These are phyloP conservation scores for Autographa pulchrina DNA, from an alignment of 2,888 invertebrate species.

Conservation along the genomic window DNA sequence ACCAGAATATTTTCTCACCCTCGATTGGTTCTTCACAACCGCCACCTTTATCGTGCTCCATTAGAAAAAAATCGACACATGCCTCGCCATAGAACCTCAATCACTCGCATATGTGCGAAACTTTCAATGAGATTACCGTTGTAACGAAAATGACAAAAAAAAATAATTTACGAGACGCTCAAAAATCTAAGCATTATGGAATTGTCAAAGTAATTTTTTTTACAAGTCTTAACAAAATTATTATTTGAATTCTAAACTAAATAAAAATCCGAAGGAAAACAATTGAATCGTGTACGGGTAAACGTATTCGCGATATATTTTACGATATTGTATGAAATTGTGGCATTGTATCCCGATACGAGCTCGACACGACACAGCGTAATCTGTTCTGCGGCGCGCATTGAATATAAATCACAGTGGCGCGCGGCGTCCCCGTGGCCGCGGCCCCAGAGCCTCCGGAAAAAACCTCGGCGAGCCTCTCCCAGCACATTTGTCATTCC, in stretches of 20 bases:
- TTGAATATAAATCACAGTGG: conserved; percentile 50
- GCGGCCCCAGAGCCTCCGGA: conserved; percentile 11
- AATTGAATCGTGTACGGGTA: conserved; percentile 9
- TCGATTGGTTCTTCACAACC: conserved; percentile 26
- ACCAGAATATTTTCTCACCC: conserved; percentile 3
- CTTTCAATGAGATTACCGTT: neutral
- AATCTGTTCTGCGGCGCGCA: conserved; percentile 37
- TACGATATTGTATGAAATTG: conserved; percentile 6
- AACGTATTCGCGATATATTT: conserved; percentile 20
- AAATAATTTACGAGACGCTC: neutral
- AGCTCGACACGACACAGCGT: conserved; percentile 39
- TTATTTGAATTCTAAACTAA: neutral
- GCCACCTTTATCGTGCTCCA: conserved; percentile 26
- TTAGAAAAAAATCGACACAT: conserved; percentile 39
- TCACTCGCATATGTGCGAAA: conserved; percentile 6
- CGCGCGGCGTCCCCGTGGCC: conserved; percentile 8
- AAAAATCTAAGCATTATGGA: neutral
- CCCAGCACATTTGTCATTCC: conserved; percentile 65
- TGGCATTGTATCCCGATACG: conserved; percentile 25
- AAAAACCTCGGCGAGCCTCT: conserved; percentile 25
- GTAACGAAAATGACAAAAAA: neutral
- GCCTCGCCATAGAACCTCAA: conserved; percentile 2
- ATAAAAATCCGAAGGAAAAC: conserved; percentile 11
- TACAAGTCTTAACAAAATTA: neutral
- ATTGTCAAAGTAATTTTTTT: neutral